Conservation (phyloP, 2,888 invertebrate species). For the Apamea epomidion region DNA sequence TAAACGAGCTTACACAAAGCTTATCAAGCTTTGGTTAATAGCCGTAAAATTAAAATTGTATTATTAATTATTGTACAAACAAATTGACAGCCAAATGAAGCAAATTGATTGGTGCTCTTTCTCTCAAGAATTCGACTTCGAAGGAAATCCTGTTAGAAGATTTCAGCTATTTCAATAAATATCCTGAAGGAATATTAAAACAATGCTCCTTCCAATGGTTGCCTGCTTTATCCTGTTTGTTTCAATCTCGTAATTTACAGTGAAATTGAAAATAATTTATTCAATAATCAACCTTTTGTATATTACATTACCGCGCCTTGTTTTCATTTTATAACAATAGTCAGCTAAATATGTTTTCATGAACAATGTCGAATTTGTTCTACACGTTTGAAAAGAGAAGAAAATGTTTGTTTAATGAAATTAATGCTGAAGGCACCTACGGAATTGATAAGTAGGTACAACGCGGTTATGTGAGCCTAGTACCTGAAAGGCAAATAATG, state of each 20-base stretch:
- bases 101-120: not conserved
- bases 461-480: slow-evolving; percentile 8
- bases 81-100: not conserved
- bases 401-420: slow-evolving; percentile 23
- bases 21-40: not conserved
- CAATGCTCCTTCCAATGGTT: not conserved
- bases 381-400: slow-evolving; percentile 14
- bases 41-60: not conserved
- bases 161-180: not conserved
- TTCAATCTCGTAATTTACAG: not conserved
- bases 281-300: slow-evolving; percentile 33
- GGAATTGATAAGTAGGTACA: slow-evolving; percentile 11
- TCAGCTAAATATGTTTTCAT: slow-evolving; percentile 14
- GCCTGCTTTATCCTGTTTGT: not conserved
- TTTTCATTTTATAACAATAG: slow-evolving; percentile 30
- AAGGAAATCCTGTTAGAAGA: not conserved
- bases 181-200: not conserved
- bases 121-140: not conserved
- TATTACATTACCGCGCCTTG: not conserved
- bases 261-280: slow-evolving; percentile 33
- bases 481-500: not conserved
- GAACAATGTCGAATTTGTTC: slow-evolving; percentile 11
- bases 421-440: slow-evolving; percentile 15
- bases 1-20: not conserved
- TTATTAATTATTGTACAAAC: not conserved